phyloP scores from a whole-genome alignment of 2,888 invertebrate species.

The Linyphia triangularis region DNA sequence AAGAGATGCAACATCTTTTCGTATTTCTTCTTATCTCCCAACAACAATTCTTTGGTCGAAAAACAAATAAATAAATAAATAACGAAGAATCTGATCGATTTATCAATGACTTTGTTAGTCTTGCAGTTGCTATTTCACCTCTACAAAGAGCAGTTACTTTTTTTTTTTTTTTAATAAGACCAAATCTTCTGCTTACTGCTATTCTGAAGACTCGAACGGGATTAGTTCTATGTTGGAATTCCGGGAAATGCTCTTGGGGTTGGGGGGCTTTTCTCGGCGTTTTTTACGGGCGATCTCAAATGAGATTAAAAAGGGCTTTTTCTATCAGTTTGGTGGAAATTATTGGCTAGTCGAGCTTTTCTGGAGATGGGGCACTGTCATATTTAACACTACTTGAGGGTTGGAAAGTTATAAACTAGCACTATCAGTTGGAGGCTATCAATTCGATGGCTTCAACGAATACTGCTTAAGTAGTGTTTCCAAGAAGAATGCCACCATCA shows the following conservation, averaged over 20 bases:
- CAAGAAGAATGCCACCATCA: neutral
- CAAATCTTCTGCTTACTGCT: slow-evolving; percentile 1
- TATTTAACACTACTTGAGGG: slow-evolving; percentile 10
- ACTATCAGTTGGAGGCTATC: slow-evolving; percentile 11
- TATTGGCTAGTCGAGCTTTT: slow-evolving; percentile 23
- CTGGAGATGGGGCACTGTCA: slow-evolving; percentile 11
- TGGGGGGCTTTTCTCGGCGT: neutral
- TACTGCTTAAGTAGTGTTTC: slow-evolving; percentile 26
- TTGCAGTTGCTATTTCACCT: neutral
- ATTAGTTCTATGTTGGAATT: slow-evolving; percentile 18
- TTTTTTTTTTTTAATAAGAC: slow-evolving; percentile 38
- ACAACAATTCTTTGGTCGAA: neutral
- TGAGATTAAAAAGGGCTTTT: slow-evolving; percentile 47
- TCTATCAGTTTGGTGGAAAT: slow-evolving; percentile 22
- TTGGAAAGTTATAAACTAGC: too few relatives aligned
- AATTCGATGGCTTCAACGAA: neutral
- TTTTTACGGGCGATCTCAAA: slow-evolving; percentile 12
- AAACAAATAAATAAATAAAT: slow-evolving; percentile 39
- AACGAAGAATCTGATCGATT: neutral
- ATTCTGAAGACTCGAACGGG: neutral
- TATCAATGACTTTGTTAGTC: slow-evolving; percentile 35
- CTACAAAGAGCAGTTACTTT: neutral
- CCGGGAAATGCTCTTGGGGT: slow-evolving; percentile 19
- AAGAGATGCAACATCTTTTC: too few relatives aligned
- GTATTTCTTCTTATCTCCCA: neutral